A percentile compares a stretch with the other conserved stretches of the same genome.
Evolutionary conservation across 1,140 invertebrate species (phyloP).

Genomic region (Nylanderia fulva): DNA sequence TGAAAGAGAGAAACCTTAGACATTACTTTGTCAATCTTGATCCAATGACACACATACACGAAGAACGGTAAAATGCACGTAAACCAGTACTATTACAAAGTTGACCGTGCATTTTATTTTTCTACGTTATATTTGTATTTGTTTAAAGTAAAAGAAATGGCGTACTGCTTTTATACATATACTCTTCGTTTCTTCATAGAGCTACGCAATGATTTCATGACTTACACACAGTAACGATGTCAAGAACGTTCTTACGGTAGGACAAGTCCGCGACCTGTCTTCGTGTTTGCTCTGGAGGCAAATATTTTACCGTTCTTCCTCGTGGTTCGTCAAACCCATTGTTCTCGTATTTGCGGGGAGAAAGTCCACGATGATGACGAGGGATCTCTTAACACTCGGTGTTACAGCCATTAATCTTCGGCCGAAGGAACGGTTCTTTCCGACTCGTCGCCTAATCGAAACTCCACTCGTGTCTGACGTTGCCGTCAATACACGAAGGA

Average conservation of each 20-base stretch:
- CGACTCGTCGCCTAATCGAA: conserved; percentile 51
- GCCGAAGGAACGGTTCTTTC: neutral
- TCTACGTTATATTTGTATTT: neutral
- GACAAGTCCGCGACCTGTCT: conserved; percentile 20
- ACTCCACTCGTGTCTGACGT: conserved; percentile 20
- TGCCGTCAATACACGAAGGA: conserved; percentile 36
- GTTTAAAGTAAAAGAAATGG: neutral
- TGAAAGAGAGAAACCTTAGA: neutral
- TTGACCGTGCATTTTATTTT: neutral
- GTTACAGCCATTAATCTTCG: conserved; percentile 39
- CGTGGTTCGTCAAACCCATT: conserved; percentile 34
- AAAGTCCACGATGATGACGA: conserved; percentile 35
- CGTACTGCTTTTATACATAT: neutral
- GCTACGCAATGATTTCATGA: conserved; percentile 10
- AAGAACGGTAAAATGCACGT: neutral
- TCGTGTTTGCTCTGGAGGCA: conserved; percentile 23
- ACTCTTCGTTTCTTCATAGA: neutral
- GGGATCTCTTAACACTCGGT: conserved; percentile 38
- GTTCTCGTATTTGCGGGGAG: conserved; percentile 33
- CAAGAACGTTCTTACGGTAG: conserved; percentile 40
- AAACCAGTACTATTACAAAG: neutral
- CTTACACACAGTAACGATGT: conserved; percentile 21
- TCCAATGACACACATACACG: neutral
- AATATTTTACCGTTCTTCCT: conserved; percentile 35
- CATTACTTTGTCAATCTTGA: neutral